phyloP scores from a whole-genome alignment of 2,797 vertebrate species.

The Manis crassicaudata region DNA sequence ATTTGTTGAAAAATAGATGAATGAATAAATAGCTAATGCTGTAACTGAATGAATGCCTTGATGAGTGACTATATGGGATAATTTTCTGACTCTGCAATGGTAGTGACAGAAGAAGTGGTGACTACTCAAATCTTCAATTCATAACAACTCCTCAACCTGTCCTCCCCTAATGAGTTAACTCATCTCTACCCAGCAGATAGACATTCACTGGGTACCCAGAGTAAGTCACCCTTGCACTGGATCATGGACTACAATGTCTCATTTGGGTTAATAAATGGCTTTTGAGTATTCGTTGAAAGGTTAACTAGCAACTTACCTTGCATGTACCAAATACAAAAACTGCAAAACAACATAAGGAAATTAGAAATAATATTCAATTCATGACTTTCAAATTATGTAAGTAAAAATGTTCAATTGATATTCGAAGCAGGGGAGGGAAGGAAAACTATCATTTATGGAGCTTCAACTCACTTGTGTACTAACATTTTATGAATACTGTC shows the following conservation, averaged over 20 bases:
- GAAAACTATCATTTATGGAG: background rate
- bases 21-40: background rate
- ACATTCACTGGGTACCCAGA: background rate
- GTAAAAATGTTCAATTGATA: background rate
- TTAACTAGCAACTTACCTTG: background rate
- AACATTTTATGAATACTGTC: background rate
- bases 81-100: background rate
- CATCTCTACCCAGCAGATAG: background rate
- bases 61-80: background rate
- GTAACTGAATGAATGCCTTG: background rate
- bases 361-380: background rate
- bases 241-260: background rate
- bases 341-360: background rate
- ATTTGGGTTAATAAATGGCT: background rate
- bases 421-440: background rate
- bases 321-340: background rate
- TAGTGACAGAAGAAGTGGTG: background rate
- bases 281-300: background rate
- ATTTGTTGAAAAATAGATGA: background rate
- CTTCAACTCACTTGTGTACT: background rate
- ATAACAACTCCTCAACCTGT: background rate
- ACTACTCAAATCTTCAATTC: background rate
- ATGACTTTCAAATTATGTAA: background rate
- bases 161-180: background rate
- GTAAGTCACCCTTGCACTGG: background rate